Evolutionary conservation across 2,888 invertebrate genomes (phyloP).

Genomic region (Leistus spinibarbis): DNA sequence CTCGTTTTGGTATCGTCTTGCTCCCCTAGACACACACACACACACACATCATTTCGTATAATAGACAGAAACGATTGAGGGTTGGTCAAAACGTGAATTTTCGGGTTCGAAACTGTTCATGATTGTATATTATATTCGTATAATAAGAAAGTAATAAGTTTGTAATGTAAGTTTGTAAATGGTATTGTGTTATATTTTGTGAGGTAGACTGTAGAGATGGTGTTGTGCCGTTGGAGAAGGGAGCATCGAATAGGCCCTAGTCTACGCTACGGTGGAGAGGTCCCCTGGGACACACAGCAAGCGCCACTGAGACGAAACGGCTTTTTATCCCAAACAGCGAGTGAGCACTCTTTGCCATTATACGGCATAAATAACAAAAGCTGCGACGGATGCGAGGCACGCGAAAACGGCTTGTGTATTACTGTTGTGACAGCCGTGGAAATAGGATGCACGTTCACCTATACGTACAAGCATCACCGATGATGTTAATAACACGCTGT

Average conservation of each 20-base stretch:
- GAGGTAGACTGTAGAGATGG: neutral
- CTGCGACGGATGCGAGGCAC: neutral
- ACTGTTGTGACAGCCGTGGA: neutral
- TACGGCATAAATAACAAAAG: conserved; percentile 19
- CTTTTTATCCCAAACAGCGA: conserved; percentile 24
- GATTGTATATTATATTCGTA: too few species aligned
- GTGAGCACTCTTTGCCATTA: conserved; percentile 18
- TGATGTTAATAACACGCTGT: neutral
- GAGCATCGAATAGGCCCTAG: neutral
- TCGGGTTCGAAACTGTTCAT: too few species aligned
- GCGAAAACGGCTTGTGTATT: neutral
- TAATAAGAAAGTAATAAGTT: too few species aligned
- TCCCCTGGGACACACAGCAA: conserved; percentile 21
- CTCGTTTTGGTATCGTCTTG: too few species aligned
- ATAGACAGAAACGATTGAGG: too few species aligned
- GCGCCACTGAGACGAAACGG: conserved; percentile 21
- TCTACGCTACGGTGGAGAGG: conserved; percentile 5
- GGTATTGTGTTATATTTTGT: neutral
- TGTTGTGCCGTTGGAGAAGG: neutral
- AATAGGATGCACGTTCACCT: neutral
- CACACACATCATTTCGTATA: too few species aligned
- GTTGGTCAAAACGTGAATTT: too few species aligned
- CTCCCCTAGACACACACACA: too few species aligned
- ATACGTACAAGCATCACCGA: neutral
- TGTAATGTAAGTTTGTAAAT: neutral